Conservation (phyloP, 2,888 invertebrate genomes). For the Melanostoma mellinum region DNA sequence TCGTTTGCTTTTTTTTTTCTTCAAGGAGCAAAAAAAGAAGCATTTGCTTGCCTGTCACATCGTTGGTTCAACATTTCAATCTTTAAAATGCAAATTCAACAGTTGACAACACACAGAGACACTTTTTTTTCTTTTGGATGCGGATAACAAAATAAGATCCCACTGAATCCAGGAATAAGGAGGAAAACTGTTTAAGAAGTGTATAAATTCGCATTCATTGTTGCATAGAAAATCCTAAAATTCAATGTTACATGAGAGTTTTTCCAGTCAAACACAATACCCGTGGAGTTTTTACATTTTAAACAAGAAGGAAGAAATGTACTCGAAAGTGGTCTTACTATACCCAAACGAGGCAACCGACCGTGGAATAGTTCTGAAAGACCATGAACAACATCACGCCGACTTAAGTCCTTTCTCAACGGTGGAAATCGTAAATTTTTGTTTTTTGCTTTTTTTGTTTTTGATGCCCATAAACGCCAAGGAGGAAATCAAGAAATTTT, state of each 20-base stretch:
- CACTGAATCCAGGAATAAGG: conserved; percentile 16
- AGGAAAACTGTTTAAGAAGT: conserved; percentile 2
- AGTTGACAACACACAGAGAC: background rate
- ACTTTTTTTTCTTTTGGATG: background rate
- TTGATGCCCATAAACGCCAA: background rate
- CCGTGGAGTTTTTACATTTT: background rate
- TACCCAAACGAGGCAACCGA: no score
- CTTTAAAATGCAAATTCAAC: conserved; percentile 16
- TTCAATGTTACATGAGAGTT: conserved; percentile 5
- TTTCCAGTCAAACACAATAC: background rate
- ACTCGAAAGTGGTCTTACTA: no score
- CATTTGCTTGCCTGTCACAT: conserved; percentile 7
- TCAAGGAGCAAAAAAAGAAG: background rate
- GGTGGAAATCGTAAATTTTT: background rate
- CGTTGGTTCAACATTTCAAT: conserved; percentile 27
- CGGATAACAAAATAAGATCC: conserved; percentile 16
- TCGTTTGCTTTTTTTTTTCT: background rate
- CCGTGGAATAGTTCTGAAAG: no score
- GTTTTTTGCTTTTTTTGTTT: background rate
- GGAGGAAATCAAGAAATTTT: conserved; percentile 1
- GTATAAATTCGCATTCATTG: conserved; percentile 14
- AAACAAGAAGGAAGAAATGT: no score
- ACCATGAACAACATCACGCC: no score
- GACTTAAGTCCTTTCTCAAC: background rate
- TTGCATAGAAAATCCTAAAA: conserved; percentile 5